These are phyloP conservation scores for Macheiramphus alcinus DNA, from an alignment of 2,113 vertebrate genomes.

Conservation along the genomic window DNA sequence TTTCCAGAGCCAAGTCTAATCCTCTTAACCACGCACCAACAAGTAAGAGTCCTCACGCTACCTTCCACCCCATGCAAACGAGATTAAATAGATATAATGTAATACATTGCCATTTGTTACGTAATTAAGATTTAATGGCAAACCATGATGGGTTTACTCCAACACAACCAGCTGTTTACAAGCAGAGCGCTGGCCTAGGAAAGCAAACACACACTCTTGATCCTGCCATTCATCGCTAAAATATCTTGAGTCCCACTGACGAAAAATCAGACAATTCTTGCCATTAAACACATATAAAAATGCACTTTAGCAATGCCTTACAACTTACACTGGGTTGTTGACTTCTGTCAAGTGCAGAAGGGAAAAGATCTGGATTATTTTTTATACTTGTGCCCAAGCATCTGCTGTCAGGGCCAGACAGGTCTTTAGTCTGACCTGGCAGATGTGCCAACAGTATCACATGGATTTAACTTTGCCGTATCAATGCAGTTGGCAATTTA, in stretches of 20 bases:
- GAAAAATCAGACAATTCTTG: background rate
- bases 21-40: background rate
- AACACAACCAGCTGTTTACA: background rate
- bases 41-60: accelerated
- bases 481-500: background rate
- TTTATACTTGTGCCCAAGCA: background rate
- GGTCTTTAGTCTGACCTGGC: background rate
- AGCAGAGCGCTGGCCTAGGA: background rate
- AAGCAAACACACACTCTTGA: background rate
- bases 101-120: background rate
- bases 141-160: background rate
- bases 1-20: background rate
- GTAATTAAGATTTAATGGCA: background rate
- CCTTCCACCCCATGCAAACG: background rate
- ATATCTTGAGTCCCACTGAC: background rate
- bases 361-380: background rate
- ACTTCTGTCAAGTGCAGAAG: background rate
- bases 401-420: background rate
- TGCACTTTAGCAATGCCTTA: background rate
- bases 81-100: background rate
- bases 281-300: background rate
- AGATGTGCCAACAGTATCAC: background rate
- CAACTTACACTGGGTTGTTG: background rate
- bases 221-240: background rate
- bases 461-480: background rate